Evolutionary conservation across 2,797 vertebrate genomes (phyloP), one percentile per base, ranked within the genome.

Genomic region (Urophycis tenuis): DNA sequence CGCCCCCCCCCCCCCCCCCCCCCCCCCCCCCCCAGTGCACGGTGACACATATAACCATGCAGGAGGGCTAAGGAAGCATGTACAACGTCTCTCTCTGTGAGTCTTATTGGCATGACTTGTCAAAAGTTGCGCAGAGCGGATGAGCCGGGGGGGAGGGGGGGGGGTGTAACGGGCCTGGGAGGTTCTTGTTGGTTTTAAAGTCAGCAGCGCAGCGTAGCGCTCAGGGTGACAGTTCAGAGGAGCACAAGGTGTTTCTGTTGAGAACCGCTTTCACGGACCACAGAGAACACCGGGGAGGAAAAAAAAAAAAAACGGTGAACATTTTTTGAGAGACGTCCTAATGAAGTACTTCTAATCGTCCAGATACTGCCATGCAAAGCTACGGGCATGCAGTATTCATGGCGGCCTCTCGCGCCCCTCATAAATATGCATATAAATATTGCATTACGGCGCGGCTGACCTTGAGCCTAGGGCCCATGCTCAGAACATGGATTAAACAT

Each of bases 401-500:
- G n/a, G 35, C 19, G 31, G 70, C 30, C 45, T 35, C 34, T 25
- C 60, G 75, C 53, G 19, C 14, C 29, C 70, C 41, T 72, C 75
- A 71, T 76, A 33, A 49, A 76, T 70, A 76, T 72, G 45, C 41
- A 67, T 36, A 45, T n/a, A 74, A 49, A 60, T 73, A 31, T 70
- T 75, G 12, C 72, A 64, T 82, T 25, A 64, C 33, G 80, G 72
- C 80, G 74, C 72, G 53, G 74, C 35, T 71, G 74, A 81, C 71
- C 71, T 74, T 69, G 76, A 82, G 74, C 70, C 70, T 33, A 74
- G 60, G 64, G 77, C 74, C 31, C 25, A 9, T 71, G 67, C 80
- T 39, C 74, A 32, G n/a, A 34, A 81, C n/a, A 72, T 69, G 49
- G 80, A 82, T 82, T 79, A 70, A 81, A 79, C 74, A 72, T 0